phyloP scores from a whole-genome alignment of 2,113 vertebrate genomes.

The Tachycineta bicolor region DNA sequence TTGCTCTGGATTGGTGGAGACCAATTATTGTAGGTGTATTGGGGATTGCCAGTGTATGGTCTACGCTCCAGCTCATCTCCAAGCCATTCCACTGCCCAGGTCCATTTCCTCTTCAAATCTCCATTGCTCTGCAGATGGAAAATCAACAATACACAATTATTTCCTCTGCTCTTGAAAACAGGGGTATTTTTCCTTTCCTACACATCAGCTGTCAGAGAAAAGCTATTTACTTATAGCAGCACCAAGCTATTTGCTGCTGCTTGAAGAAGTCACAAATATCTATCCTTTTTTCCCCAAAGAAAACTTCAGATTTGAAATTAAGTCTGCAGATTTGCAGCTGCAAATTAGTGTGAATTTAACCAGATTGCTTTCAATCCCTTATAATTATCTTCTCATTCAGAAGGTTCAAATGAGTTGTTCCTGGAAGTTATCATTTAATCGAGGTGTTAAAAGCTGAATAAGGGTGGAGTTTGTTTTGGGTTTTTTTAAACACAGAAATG shows the following conservation, averaged over 20 bases:
- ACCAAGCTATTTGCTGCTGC: not conserved
- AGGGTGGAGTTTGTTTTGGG: rapidly evolving
- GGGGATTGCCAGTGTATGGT: slow-evolving; percentile 96
- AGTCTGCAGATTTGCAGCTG: not conserved
- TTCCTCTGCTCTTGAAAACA: not conserved
- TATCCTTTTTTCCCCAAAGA: not conserved
- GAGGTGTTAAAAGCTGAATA: not conserved
- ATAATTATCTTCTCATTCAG: not conserved
- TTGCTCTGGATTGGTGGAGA: slow-evolving; percentile 99
- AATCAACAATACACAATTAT: not conserved
- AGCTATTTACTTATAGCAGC: not conserved
- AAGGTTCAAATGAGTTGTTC: not conserved
- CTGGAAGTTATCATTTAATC: not conserved
- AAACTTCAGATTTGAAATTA: not conserved
- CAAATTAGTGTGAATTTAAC: not conserved
- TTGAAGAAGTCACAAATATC: not conserved
- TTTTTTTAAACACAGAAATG: not conserved
- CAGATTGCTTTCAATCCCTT: not conserved
- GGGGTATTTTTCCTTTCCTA: not conserved
- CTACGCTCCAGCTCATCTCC: slow-evolving; percentile 96
- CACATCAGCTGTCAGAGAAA: not conserved
- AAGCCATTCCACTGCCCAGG: slow-evolving; percentile 99
- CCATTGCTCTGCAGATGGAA: slow-evolving; percentile 89
- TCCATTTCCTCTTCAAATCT: slow-evolving; percentile 98
- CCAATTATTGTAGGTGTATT: slow-evolving; percentile 99